These are phyloP conservation scores for Catamblyrhynchus diadema DNA, from an alignment of 2,797 vertebrate genomes.

Conservation along the genomic window DNA sequence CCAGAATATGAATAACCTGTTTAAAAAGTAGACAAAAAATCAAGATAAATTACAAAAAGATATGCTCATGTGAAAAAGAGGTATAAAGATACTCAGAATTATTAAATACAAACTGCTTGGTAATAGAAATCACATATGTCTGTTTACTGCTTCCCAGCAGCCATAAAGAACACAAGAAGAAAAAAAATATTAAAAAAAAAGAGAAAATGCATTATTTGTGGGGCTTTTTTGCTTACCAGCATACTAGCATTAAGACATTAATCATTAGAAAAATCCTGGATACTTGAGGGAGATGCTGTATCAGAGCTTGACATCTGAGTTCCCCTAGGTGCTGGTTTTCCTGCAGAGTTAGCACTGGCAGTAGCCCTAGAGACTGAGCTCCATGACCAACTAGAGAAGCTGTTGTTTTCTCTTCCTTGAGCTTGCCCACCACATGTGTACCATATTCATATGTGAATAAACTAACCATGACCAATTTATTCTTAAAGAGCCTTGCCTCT, in stretches of 20 bases:
- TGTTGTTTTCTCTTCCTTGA: neutral
- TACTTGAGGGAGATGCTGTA: neutral
- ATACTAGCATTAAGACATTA: neutral
- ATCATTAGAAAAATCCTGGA: neutral
- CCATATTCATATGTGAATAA: neutral
- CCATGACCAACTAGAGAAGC: neutral
- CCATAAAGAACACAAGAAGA: neutral
- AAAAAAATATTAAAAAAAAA: neutral
- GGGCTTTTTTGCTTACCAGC: neutral
- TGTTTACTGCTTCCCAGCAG: neutral
- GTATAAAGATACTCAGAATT: neutral
- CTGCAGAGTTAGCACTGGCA: neutral
- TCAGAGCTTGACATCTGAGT: neutral
- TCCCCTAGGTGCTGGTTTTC: neutral
- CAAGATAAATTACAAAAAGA: neutral
- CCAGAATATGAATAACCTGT: neutral
- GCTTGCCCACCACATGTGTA: neutral
- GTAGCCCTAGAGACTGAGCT: neutral
- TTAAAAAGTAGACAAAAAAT: neutral
- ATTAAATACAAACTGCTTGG: neutral
- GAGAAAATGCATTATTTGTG: neutral
- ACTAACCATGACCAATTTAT: neutral
- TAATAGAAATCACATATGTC: neutral
- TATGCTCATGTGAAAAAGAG: neutral
- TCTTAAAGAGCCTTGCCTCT: neutral